Evolutionary conservation across 2,113 vertebrate genomes (phyloP), one percentile per base, ranked within the genome.

Genomic region (Glaucidium brasilianum): DNA sequence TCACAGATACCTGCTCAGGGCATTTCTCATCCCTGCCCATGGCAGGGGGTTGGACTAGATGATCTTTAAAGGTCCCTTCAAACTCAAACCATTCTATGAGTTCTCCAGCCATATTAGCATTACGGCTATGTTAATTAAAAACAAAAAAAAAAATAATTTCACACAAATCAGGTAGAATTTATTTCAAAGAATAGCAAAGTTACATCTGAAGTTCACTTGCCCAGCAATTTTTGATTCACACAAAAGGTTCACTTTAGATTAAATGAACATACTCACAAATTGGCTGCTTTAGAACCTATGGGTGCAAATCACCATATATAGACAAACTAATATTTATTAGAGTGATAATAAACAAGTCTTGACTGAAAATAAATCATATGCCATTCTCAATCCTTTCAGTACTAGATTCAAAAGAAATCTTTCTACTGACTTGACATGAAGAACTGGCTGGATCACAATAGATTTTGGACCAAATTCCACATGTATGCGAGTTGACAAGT

Each of bases 11-110:
- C 49, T 50, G 13, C 15, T 55, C 45, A 41, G 39, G 18, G 6
- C 19, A 66, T 74, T 74, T 66, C 37, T 59, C 26, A 10, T 18
- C 62, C 34, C 34, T 71, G 43, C 10, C 29, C 21, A 9, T 2
- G 7, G 10, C 22, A 30, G 6, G 8, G 13, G 7, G 11, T 2
- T 62, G 26, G 34, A 52, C 35, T 0, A 74, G 35, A 30, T 14
- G 6, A 34, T 32, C 26, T n/a, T 80, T 43, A 63, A 60, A 75
- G 19, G 10, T 86, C 37, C 22, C 32, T 60, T 82, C 23, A 23
- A 66, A 79, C 16, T 14, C 25, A 64, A 78, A 67, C 11, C 5
- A 3, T 67, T 55, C 37, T 37, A 25, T 50, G 34, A 52, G 55
- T 76, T 82, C n/a, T 60, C 64, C 71, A 55, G 37, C 39, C 9